A percentile compares a stretch with the other conserved stretches of the same genome.
These are phyloP conservation scores for Eumacrocentrus americanus DNA, from an alignment of 2,888 invertebrate species.

Conservation along the genomic window DNA sequence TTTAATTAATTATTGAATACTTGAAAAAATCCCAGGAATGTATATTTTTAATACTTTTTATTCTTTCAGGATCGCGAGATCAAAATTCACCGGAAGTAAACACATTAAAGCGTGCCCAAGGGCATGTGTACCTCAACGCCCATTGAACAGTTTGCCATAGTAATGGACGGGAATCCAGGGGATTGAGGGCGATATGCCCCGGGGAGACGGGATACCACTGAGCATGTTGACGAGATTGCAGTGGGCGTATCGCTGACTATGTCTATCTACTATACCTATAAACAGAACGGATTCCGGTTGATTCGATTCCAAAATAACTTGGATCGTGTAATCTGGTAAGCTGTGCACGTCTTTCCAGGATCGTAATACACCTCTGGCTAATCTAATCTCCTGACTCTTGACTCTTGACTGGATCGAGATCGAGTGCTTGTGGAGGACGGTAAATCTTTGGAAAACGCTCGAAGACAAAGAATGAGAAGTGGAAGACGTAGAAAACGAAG, in stretches of 20 bases:
- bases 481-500: slow-evolving; percentile 13
- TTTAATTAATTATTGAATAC: too few species aligned
- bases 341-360: slow-evolving; percentile 11
- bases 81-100: too few species aligned
- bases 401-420: background rate
- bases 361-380: slow-evolving; percentile 13
- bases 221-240: slow-evolving; percentile 16
- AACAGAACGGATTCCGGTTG: slow-evolving; percentile 8
- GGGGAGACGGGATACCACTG: background rate
- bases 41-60: too few species aligned
- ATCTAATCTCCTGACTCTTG: slow-evolving; percentile 12
- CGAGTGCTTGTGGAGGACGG: background rate
- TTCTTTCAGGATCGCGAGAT: too few species aligned
- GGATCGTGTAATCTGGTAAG: slow-evolving; percentile 17
- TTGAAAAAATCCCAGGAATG: too few species aligned
- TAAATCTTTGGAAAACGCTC: background rate
- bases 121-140: slow-evolving; percentile 5
- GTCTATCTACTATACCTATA: background rate
- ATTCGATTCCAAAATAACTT: slow-evolving; percentile 16
- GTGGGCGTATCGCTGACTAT: slow-evolving; percentile 9
- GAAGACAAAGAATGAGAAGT: background rate
- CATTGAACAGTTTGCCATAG: slow-evolving; percentile 24
- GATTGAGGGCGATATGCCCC: slow-evolving; percentile 22
- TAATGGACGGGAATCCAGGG: slow-evolving; percentile 17
- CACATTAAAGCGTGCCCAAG: background rate